Conservation (phyloP, 2,113 vertebrate genomes). For the Plecotus auritus region DNA sequence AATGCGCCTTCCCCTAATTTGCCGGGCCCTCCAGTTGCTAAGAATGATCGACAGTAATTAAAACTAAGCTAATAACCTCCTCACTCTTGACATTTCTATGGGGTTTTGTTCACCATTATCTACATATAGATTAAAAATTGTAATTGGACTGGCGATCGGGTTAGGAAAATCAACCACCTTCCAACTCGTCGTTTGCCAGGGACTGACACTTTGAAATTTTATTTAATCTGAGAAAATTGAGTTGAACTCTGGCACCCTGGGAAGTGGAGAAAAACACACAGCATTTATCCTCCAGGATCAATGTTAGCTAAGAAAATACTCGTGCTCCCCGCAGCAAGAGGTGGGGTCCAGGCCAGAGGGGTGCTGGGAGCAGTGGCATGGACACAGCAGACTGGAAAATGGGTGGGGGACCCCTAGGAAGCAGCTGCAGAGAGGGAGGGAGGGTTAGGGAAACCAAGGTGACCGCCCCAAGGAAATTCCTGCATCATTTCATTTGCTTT, state of each 20-base stretch:
- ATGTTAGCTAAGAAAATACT: slow-evolving; percentile 27
- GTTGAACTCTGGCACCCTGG: slow-evolving; percentile 86
- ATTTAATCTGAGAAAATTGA: slow-evolving; percentile 93
- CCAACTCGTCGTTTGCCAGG: slow-evolving; percentile 83
- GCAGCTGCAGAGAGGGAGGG: not conserved
- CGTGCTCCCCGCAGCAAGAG: not conserved
- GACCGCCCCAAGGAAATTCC: not conserved
- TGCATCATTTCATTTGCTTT: not conserved
- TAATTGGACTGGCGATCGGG: slow-evolving; percentile 94
- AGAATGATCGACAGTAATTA: slow-evolving; percentile 98
- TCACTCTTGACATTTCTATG: slow-evolving; percentile 96
- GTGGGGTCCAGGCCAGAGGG: not conserved
- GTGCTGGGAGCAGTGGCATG: not conserved
- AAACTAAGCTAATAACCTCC: slow-evolving; percentile 97
- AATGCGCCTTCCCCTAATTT: slow-evolving; percentile 77
- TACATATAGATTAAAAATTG: slow-evolving; percentile 99
- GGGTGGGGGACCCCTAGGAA: not conserved
- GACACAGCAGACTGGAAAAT: rapidly evolving
- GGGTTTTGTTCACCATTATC: slow-evolving; percentile 94
- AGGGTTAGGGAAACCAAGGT: not conserved
- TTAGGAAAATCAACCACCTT: slow-evolving; percentile 88
- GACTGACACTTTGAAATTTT: slow-evolving; percentile 93
- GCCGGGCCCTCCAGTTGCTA: slow-evolving; percentile 76
- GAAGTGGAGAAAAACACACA: slow-evolving; percentile 74
- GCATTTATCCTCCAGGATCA: slow-evolving; percentile 75